Percentiles rank a stretch among this genome's conserved stretches.
These are phyloP conservation scores for Gallinago media DNA, from an alignment of 2,113 vertebrate genomes.

Conservation along the genomic window DNA sequence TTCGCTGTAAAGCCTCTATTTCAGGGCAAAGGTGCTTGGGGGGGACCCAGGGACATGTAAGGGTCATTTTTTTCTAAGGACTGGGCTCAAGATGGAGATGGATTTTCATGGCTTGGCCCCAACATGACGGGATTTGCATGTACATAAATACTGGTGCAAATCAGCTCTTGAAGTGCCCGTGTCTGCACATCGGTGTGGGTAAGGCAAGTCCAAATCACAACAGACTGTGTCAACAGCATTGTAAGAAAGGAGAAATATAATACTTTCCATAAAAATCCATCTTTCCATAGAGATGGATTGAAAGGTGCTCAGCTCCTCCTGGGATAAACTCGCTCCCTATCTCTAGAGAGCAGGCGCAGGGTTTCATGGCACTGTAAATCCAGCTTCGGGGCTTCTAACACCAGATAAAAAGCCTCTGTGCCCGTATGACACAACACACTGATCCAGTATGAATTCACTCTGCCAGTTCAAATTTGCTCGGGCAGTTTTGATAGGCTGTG, in stretches of 20 bases:
- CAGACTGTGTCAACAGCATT: background rate
- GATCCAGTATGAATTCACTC: background rate
- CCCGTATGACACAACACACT: background rate
- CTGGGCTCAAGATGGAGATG: background rate
- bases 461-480: background rate
- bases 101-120: background rate
- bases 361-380: background rate
- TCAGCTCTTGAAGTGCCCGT: background rate
- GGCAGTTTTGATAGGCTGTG: background rate
- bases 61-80: background rate
- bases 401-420: background rate
- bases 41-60: background rate
- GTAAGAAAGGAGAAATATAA: background rate
- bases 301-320: background rate
- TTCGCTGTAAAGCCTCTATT: background rate
- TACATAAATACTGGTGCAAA: background rate
- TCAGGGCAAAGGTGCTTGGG: background rate
- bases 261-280: background rate
- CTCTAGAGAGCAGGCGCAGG: background rate
- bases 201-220: background rate
- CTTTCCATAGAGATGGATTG: background rate
- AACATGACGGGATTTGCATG: background rate
- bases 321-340: background rate
- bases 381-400: background rate
- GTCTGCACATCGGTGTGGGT: background rate